Evolutionary conservation across 2,797 vertebrate species (phyloP).

Genomic region (Crocodylus rhombifer): DNA sequence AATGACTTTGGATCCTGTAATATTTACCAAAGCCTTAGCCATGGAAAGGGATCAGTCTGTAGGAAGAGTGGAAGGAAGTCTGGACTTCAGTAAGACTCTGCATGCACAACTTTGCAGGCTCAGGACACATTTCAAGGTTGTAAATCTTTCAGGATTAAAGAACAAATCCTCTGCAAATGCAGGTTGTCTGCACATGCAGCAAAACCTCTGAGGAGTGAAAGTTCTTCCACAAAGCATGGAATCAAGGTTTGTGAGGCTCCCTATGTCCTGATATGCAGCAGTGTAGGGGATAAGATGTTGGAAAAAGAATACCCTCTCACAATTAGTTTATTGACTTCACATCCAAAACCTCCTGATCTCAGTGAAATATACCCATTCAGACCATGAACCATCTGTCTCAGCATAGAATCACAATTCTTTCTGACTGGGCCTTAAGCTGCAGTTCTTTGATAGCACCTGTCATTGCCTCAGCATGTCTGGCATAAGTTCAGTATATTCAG

Average conservation of each 20-base stretch:
- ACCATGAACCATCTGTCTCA: not conserved
- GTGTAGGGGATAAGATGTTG: not conserved
- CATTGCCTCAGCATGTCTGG: not conserved
- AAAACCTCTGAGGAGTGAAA: not conserved
- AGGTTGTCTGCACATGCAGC: not conserved
- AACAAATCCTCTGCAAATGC: fast-evolving
- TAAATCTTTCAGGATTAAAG: not conserved
- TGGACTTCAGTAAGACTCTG: not conserved
- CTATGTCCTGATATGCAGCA: not conserved
- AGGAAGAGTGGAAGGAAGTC: not conserved
- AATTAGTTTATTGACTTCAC: no score
- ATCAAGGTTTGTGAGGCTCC: not conserved
- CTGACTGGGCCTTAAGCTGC: not conserved
- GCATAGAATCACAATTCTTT: not conserved
- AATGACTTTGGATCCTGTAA: not conserved
- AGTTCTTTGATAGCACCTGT: not conserved
- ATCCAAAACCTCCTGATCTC: not conserved
- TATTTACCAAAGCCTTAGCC: not conserved
- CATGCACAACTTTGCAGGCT: not conserved
- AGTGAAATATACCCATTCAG: not conserved
- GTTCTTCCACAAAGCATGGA: no score
- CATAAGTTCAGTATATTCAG: not conserved
- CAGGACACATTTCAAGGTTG: not conserved
- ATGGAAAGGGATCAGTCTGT: fast-evolving
- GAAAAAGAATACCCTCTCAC: not conserved